phyloP scores from a whole-genome alignment of 2,888 invertebrate genomes.

The Sinhomidia bicolor region DNA sequence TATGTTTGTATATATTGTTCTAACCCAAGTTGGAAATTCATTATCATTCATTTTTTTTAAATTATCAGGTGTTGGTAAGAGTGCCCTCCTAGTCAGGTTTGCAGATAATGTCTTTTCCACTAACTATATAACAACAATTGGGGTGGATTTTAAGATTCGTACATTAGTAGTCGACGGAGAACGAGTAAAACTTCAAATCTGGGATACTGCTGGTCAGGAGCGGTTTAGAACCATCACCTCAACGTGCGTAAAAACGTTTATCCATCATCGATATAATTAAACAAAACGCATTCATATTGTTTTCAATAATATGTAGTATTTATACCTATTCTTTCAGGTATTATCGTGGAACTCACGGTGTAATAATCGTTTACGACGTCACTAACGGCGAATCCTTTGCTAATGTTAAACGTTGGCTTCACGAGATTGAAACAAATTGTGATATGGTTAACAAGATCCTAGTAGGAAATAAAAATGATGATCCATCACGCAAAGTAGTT shows the following conservation, averaged over 20 bases:
- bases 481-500: slow-evolving; percentile 96
- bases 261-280: not conserved
- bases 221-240: slow-evolving; percentile 99
- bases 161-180: slow-evolving; percentile 96
- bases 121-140: slow-evolving; percentile 99
- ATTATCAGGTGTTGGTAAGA: slow-evolving; percentile 96
- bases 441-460: slow-evolving; percentile 99
- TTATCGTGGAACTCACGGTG: slow-evolving; percentile 99
- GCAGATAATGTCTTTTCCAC: slow-evolving; percentile 99
- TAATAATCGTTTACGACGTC: slow-evolving; percentile 99
- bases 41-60: not conserved
- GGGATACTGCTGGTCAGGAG: slow-evolving; percentile 99
- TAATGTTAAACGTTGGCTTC: slow-evolving; percentile 99
- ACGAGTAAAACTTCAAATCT: slow-evolving; percentile 96
- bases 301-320: no score
- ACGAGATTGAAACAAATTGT: slow-evolving; percentile 99
- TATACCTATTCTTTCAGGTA: slow-evolving; percentile 87
- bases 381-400: slow-evolving; percentile 99
- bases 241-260: slow-evolving; percentile 85
- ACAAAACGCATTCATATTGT: slow-evolving; percentile 35
- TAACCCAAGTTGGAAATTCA: no score
- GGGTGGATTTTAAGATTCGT: slow-evolving; percentile 99
- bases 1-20: no score
- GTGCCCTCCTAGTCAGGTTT: slow-evolving; percentile 96
- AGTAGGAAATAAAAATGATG: slow-evolving; percentile 99